phyloP scores from a whole-genome alignment of 2,113 vertebrate species.

The Poeciliopsis retropinna region DNA sequence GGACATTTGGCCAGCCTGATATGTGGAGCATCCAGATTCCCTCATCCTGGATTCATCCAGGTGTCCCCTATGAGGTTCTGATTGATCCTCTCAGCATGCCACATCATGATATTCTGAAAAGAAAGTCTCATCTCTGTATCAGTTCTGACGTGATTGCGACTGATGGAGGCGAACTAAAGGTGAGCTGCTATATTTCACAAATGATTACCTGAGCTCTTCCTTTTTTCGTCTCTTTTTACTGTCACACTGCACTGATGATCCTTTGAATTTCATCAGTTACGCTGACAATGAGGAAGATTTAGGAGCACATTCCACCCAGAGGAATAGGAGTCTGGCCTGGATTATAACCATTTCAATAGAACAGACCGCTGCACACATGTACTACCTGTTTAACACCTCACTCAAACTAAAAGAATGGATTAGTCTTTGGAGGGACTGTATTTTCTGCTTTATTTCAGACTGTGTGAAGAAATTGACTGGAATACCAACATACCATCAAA shows the following conservation, averaged over 20 bases:
- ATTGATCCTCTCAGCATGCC: conserved; percentile 77
- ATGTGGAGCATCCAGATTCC: conserved; percentile 75
- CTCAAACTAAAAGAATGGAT: conserved; percentile 20
- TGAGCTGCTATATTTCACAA: conserved; percentile 44
- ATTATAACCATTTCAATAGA: conserved; percentile 23
- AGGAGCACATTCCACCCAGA: conserved; percentile 13
- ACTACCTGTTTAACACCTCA: conserved; percentile 21
- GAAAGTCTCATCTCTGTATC: conserved; percentile 11
- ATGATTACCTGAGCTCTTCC: conserved; percentile 14
- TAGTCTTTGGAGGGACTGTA: conserved; percentile 33
- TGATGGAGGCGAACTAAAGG: conserved; percentile 35
- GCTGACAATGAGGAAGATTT: conserved; percentile 57
- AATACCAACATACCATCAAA: conserved; percentile 58
- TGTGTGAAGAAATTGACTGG: conserved; percentile 60
- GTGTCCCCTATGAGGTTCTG: conserved; percentile 74
- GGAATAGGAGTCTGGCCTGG: conserved; percentile 44
- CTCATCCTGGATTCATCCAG: conserved; percentile 81
- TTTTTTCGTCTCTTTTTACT: not conserved
- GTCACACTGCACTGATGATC: conserved; percentile 28
- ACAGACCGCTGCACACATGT: conserved; percentile 24
- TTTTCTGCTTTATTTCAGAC: conserved; percentile 40
- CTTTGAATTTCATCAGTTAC: conserved; percentile 45
- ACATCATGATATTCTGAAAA: conserved; percentile 38
- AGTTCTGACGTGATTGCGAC: conserved; percentile 11
- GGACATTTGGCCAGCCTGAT: conserved; percentile 80